Evolutionary conservation across 1,140 invertebrate species (phyloP).

Genomic region (Drosophila ficusphila): DNA sequence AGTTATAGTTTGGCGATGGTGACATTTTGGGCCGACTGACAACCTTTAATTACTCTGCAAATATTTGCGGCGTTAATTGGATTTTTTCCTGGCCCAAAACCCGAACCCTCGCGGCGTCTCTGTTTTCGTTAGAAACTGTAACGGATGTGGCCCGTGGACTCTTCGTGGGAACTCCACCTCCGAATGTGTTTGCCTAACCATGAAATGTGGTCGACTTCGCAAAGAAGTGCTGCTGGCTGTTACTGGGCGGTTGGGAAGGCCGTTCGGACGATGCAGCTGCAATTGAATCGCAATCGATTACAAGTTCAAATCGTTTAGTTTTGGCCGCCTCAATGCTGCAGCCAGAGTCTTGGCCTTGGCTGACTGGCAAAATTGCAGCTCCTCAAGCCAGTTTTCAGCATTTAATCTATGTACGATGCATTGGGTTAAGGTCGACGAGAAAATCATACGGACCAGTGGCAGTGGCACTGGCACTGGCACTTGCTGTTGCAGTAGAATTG

Average conservation of each 20-base stretch:
- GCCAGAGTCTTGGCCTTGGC: constrained; percentile 72
- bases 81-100: constrained; percentile 36
- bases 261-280: constrained; percentile 56
- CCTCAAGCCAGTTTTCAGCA: constrained; percentile 77
- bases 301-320: constrained; percentile 80
- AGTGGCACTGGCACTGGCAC: constrained; percentile 8
- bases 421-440: constrained; percentile 83
- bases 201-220: constrained; percentile 47
- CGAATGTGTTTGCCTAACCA: constrained; percentile 50
- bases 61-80: constrained; percentile 79
- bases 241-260: background rate
- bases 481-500: constrained; percentile 12
- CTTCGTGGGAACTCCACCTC: constrained; percentile 39
- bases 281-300: constrained; percentile 77
- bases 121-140: constrained; percentile 44
- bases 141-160: constrained; percentile 38
- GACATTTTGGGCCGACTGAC: constrained; percentile 32
- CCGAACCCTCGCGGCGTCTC: constrained; percentile 4
- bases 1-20: constrained; percentile 9
- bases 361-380: constrained; percentile 78
- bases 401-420: constrained; percentile 78
- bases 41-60: constrained; percentile 75
- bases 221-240: background rate
- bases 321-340: constrained; percentile 73
- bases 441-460: constrained; percentile 59